These are phyloP conservation scores for Galeruca laticollis DNA, from an alignment of 2,888 invertebrate species.

Conservation along the genomic window DNA sequence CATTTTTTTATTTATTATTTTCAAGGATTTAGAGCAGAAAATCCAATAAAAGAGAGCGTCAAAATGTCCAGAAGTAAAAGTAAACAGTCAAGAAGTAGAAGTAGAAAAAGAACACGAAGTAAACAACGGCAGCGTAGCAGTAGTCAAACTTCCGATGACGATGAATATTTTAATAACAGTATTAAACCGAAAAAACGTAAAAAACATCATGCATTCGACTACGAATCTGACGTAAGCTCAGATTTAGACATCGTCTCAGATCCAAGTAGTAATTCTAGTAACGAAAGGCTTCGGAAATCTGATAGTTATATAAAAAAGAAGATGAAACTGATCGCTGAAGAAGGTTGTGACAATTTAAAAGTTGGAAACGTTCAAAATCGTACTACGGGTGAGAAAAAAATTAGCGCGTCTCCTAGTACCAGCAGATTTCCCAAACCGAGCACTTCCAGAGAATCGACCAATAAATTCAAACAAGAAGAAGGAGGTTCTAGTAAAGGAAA, in stretches of 20 bases:
- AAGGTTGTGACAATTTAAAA: neutral
- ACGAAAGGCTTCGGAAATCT: neutral
- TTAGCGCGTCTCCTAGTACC: neutral
- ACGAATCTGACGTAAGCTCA: neutral
- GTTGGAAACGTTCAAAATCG: neutral
- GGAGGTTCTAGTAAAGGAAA: neutral
- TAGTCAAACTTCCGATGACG: neutral
- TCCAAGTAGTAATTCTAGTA: neutral
- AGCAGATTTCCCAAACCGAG: neutral
- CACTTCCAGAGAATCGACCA: neutral
- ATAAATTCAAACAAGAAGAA: neutral
- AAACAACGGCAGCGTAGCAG: neutral
- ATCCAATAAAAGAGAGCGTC: constrained; percentile 30
- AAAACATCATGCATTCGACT: neutral
- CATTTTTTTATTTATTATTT: neutral
- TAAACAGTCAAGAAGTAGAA: constrained; percentile 12
- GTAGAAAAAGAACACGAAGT: constrained; percentile 3
- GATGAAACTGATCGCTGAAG: neutral
- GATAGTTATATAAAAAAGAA: constrained; percentile 4
- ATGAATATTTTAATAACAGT: neutral
- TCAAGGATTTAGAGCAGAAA: constrained; percentile 35
- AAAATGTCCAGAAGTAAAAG: constrained; percentile 25
- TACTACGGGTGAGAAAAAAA: neutral
- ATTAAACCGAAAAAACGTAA: constrained; percentile 5
- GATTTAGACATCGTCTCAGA: neutral